A percentile compares a stretch with the other conserved stretches of the same genome.
Conservation (phyloP, 1,140 invertebrate species). For the Papilio dardanus region DNA sequence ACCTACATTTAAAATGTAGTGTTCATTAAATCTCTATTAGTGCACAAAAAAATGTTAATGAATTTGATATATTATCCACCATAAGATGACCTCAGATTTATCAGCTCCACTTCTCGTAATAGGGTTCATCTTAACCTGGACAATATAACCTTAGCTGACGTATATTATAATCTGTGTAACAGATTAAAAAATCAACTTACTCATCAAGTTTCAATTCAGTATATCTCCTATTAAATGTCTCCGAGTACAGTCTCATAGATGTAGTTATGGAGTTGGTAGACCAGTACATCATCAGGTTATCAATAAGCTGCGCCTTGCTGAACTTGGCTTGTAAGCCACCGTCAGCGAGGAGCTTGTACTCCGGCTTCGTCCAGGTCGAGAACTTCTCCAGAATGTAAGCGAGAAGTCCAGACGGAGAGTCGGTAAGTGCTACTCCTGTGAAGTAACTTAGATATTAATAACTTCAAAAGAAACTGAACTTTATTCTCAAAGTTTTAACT, state of each 20-base stretch:
- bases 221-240: slow-evolving; percentile 81
- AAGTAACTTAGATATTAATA: too few relatives aligned
- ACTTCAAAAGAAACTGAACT: too few relatives aligned
- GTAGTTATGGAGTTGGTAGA: slow-evolving; percentile 89
- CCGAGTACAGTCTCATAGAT: slow-evolving; percentile 89
- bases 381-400: slow-evolving; percentile 95
- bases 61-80: background rate
- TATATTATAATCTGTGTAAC: background rate
- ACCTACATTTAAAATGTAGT: background rate
- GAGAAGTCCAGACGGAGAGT: slow-evolving; percentile 89
- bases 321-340: slow-evolving; percentile 87
- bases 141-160: background rate
- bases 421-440: slow-evolving; percentile 83
- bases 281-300: slow-evolving; percentile 96
- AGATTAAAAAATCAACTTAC: slow-evolving; percentile 44
- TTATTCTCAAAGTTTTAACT: too few relatives aligned
- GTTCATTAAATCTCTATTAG: background rate
- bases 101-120: background rate
- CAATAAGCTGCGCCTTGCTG: slow-evolving; percentile 89
- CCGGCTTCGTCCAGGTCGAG: slow-evolving; percentile 87
- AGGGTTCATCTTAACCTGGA: background rate
- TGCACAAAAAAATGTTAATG: background rate
- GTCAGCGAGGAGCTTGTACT: slow-evolving; percentile 81
- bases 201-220: slow-evolving; percentile 73
- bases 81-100: background rate